Percentiles rank a stretch among this genome's conserved stretches.
Conservation (phyloP, 2,888 invertebrate species). For the Leptogaster cylindrica region DNA sequence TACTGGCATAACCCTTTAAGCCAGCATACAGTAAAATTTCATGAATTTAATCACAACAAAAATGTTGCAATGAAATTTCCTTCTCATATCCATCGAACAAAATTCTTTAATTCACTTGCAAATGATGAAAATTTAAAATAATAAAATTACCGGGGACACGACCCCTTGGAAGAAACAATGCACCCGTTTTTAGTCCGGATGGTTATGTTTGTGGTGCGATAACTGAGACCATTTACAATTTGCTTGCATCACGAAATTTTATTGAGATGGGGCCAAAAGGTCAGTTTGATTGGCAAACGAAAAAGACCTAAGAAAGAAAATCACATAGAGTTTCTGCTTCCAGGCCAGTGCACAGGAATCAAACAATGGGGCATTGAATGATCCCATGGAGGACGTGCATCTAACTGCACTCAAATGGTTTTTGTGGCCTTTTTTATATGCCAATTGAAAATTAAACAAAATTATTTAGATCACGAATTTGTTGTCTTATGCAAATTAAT, state of each 20-base stretch:
- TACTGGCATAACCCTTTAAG: too few species aligned
- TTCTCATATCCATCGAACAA: too few species aligned
- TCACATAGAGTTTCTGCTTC: constrained; percentile 13
- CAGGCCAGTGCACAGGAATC: constrained; percentile 8
- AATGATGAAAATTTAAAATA: constrained; percentile 36
- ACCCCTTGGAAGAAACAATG: constrained; percentile 33
- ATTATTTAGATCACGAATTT: constrained; percentile 62
- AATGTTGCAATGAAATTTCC: too few species aligned
- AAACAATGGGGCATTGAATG: constrained; percentile 36
- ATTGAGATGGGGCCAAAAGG: constrained; percentile 48
- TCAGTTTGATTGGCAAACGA: constrained; percentile 27
- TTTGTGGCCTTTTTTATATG: constrained; percentile 1
- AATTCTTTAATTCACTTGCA: too few species aligned
- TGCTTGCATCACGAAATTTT: constrained; percentile 62
- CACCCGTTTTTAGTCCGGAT: constrained; percentile 7
- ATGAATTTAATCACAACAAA: too few species aligned
- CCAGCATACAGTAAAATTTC: too few species aligned
- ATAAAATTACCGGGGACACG: constrained; percentile 27
- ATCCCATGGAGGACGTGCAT: constrained; percentile 15
- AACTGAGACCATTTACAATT: constrained; percentile 60
- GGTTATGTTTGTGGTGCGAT: constrained; percentile 31
- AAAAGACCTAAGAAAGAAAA: constrained; percentile 10
- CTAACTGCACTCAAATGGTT: constrained; percentile 29
- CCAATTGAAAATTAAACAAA: constrained; percentile 47
- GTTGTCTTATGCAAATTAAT: constrained; percentile 63